These are phyloP conservation scores for Poeciliopsis gracilis DNA, from an alignment of 2,797 vertebrate species.

Conservation along the genomic window DNA sequence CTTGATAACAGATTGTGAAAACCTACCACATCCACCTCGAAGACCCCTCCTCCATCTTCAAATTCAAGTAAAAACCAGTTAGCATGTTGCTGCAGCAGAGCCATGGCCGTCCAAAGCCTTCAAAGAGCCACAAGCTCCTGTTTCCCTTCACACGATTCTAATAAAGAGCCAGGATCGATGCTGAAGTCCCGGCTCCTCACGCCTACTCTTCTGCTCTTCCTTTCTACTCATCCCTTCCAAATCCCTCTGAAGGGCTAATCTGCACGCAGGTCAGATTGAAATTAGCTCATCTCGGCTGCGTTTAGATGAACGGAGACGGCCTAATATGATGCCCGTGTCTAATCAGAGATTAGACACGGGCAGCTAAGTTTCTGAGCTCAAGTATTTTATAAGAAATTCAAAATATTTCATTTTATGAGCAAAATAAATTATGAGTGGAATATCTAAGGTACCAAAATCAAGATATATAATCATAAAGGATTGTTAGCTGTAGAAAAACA, in stretches of 20 bases:
- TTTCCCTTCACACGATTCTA: not conserved
- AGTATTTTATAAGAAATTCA: not conserved
- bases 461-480: not conserved
- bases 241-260: slow-evolving; percentile 71
- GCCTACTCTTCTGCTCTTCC: slow-evolving; percentile 26
- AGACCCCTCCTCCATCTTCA: slow-evolving; percentile 74
- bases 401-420: not conserved
- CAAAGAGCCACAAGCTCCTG: not conserved
- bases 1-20: not conserved
- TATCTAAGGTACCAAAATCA: not conserved
- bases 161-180: slow-evolving; percentile 1
- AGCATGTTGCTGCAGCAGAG: slow-evolving; percentile 64
- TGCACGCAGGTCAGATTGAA: slow-evolving; percentile 58
- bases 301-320: slow-evolving; percentile 51
- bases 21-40: slow-evolving; percentile 83
- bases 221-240: slow-evolving; percentile 30
- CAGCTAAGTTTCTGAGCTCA: slow-evolving; percentile 62
- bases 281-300: slow-evolving; percentile 67
- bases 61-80: slow-evolving; percentile 75
- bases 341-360: slow-evolving; percentile 58
- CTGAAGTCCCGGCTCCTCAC: not conserved
- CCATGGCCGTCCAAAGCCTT: slow-evolving; percentile 57
- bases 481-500: not conserved
- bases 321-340: too few species aligned
- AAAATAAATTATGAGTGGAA: not conserved